Evolutionary conservation across 2,113 vertebrate genomes (phyloP).

Genomic region (Chelonoidis abingdonii): DNA sequence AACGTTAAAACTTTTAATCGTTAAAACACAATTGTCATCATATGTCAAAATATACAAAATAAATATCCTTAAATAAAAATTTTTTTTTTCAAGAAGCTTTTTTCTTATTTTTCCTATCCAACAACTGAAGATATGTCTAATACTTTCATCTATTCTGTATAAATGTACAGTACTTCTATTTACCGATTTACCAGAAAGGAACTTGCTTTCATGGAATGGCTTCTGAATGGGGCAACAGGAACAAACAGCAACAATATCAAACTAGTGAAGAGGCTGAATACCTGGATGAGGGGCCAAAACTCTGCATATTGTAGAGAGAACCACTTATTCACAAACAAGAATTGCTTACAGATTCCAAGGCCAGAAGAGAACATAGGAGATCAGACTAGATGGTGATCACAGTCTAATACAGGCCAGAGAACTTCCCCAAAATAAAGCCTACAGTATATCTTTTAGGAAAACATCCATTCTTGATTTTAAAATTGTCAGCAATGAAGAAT

Average conservation of each 20-base stretch:
- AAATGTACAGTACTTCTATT: conserved; percentile 34
- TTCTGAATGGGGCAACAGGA: conserved; percentile 29
- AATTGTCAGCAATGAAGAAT: neutral
- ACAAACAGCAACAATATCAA: conserved; percentile 6
- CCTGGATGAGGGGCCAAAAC: conserved; percentile 31
- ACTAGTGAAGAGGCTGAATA: neutral
- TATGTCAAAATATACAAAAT: neutral
- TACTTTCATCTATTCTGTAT: conserved; percentile 43
- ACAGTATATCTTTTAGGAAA: neutral
- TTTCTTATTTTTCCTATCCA: neutral
- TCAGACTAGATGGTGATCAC: too few species aligned
- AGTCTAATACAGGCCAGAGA: neutral
- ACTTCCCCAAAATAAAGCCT: neutral
- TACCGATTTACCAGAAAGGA: neutral
- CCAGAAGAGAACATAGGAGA: neutral
- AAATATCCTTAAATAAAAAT: neutral
- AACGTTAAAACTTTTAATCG: too few species aligned
- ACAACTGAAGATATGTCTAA: conserved; percentile 33
- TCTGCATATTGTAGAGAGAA: neutral
- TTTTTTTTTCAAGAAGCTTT: neutral
- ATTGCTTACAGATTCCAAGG: neutral
- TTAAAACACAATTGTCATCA: neutral
- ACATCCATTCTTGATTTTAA: neutral
- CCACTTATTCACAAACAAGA: neutral
- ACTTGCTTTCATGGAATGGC: neutral